phyloP scores from a whole-genome alignment of 2,888 invertebrate species.

The Lagria hirta region DNA sequence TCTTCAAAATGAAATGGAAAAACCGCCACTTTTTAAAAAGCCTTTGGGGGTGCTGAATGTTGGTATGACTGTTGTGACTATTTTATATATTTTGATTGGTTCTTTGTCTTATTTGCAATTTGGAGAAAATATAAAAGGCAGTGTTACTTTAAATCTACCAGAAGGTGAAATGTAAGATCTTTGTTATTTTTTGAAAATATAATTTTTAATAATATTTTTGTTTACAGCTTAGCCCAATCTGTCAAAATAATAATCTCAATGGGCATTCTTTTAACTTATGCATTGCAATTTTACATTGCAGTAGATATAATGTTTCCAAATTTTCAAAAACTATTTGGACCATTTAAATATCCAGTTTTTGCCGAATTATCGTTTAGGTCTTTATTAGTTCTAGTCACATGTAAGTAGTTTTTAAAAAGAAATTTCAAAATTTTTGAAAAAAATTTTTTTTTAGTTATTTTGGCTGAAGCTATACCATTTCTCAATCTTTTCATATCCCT shows the following conservation, averaged over 20 bases:
- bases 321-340: conserved; percentile 59
- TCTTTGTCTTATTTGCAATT: conserved; percentile 87
- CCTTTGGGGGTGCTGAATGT: conserved; percentile 85
- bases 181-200: conserved; percentile 29
- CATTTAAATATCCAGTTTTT: conserved; percentile 60
- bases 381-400: conserved; percentile 74
- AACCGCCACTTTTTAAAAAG: conserved; percentile 75
- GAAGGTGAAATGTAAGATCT: conserved; percentile 61
- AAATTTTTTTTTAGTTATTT: conserved; percentile 62
- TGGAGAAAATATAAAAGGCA: conserved; percentile 79
- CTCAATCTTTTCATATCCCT: conserved; percentile 86
- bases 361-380: conserved; percentile 74
- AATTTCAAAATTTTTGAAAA: too few relatives aligned
- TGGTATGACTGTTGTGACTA: conserved; percentile 80
- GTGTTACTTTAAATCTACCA: conserved; percentile 85
- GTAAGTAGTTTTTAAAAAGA: conserved; percentile 77
- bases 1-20: conserved; percentile 87
- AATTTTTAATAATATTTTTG: conserved; percentile 15
- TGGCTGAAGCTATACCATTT: conserved; percentile 85
- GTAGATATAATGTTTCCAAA: conserved; percentile 85
- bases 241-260: conserved; percentile 83
- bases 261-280: conserved; percentile 87
- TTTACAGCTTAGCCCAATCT: conserved; percentile 72
- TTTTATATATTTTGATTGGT: conserved; percentile 78
- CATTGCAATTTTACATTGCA: conserved; percentile 94